phyloP scores from a whole-genome alignment of 2,113 vertebrate genomes.

The Xenopus tropicalis region UCB_Xtro_10.0 CM004446.2:71337001-71337500 shows the following conservation, averaged over 20 bases:
- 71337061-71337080: not conserved
- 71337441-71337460: too few relatives aligned
- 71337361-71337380: too few relatives aligned
- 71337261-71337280: conserved; percentile 17
- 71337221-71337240: not conserved
- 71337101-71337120: not conserved
- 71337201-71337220: not conserved
- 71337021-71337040: conserved; percentile 39
- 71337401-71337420: too few relatives aligned
- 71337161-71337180: conserved; percentile 15
- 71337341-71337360: too few relatives aligned
- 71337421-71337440: too few relatives aligned
- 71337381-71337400: too few relatives aligned
- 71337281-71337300: conserved; percentile 2
- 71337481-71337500: too few relatives aligned
- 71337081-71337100: too few relatives aligned
- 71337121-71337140: not conserved
- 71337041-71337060: not conserved
- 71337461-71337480: too few relatives aligned
- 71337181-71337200: conserved; percentile 26
- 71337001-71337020: conserved; percentile 12
- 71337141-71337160: conserved; percentile 22
- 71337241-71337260: conserved; percentile 11
- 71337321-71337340: too few relatives aligned
- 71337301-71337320: too few relatives aligned